Evolutionary conservation across 2,113 vertebrate species (phyloP).

Genomic region (Cephalopholis sonnerati): DNA sequence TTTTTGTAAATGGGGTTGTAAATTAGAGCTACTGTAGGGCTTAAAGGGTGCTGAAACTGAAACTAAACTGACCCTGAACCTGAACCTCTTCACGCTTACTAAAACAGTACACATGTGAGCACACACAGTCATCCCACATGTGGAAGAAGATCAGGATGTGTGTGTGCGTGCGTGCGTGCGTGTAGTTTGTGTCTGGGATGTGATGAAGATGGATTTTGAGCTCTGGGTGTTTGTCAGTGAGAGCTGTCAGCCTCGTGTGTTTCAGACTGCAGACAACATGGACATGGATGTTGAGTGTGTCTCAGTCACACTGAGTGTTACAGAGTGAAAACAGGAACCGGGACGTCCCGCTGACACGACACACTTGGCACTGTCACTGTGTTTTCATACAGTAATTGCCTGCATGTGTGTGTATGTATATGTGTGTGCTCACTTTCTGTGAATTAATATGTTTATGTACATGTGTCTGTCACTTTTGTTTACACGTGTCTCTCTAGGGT

Average conservation of each 20-base stretch:
- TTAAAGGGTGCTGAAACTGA: background rate
- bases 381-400: slow-evolving; percentile 37
- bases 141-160: background rate
- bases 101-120: background rate
- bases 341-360: slow-evolving; percentile 38
- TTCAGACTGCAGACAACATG: slow-evolving; percentile 33
- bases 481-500: too few species aligned
- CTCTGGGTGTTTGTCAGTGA: slow-evolving; percentile 26
- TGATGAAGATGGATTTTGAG: slow-evolving; percentile 45
- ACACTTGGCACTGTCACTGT: slow-evolving; percentile 48
- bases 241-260: slow-evolving; percentile 30
- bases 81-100: background rate
- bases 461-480: background rate
- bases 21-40: background rate
- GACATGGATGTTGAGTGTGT: slow-evolving; percentile 22
- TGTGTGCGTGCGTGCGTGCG: background rate
- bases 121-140: slow-evolving; percentile 19
- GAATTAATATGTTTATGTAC: slow-evolving; percentile 7
- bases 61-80: background rate
- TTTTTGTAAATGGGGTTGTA: too few species aligned
- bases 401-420: slow-evolving; percentile 18
- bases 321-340: slow-evolving; percentile 60
- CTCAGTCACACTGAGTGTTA: slow-evolving; percentile 45
- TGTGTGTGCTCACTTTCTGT: background rate
- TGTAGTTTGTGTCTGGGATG: background rate